Conservation (phyloP, 2,797 vertebrate species). For the Heliangelus exortis region DNA sequence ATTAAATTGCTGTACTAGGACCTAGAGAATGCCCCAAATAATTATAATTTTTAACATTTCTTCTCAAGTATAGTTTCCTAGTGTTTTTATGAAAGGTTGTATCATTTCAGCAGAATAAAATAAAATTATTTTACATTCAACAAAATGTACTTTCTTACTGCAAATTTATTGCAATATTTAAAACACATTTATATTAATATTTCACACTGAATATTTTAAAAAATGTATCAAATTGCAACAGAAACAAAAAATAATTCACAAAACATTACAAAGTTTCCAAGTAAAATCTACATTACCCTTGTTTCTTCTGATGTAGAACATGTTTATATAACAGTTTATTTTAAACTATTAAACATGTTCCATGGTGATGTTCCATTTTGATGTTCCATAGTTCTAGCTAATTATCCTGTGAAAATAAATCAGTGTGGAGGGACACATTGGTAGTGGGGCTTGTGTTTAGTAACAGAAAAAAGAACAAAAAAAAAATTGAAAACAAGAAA, state of each 20-base stretch:
- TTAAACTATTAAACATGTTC: background rate
- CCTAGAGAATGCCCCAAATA: background rate
- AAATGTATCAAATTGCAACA: background rate
- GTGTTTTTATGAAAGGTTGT: background rate
- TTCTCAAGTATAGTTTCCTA: background rate
- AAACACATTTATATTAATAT: background rate
- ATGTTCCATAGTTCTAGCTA: background rate
- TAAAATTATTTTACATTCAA: background rate
- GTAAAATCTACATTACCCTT: background rate
- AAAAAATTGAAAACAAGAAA: background rate
- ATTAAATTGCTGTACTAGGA: background rate
- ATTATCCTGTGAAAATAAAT: background rate
- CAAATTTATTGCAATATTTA: background rate
- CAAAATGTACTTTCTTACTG: background rate
- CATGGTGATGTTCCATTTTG: background rate
- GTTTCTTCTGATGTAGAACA: background rate
- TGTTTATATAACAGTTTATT: background rate
- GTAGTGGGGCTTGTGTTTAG: background rate
- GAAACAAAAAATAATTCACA: background rate
- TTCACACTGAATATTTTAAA: background rate
- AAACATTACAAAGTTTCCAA: background rate
- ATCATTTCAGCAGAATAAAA: background rate
- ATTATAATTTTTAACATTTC: background rate
- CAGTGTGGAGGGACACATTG: fast-evolving
- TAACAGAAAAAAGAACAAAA: background rate